Evolutionary conservation across 2,113 vertebrate genomes (phyloP).

Genomic region (Cyrtonyx montezumae): DNA sequence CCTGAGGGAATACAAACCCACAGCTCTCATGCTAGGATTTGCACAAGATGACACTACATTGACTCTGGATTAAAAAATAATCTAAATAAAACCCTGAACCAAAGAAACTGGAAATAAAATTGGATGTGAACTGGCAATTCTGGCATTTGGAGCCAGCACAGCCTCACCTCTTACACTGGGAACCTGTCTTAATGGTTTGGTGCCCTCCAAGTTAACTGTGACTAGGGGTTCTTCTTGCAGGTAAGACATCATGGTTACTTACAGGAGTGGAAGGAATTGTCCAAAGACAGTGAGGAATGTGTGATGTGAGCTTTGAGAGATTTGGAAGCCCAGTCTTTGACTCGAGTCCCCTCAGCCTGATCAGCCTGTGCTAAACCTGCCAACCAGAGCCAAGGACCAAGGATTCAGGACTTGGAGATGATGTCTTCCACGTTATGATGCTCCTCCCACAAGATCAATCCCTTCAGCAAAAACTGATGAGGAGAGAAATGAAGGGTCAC

Average conservation of each 20-base stretch:
- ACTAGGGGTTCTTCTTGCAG: neutral
- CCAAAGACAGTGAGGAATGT: neutral
- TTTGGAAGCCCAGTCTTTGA: neutral
- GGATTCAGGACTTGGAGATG: neutral
- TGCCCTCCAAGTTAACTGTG: neutral
- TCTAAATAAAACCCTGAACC: neutral
- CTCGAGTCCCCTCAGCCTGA: neutral
- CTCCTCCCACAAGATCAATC: neutral
- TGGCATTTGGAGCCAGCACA: neutral
- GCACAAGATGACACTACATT: neutral
- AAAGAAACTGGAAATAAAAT: neutral
- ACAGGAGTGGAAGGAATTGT: accelerated
- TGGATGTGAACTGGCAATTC: neutral
- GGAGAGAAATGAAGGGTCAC: neutral
- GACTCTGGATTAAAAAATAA: neutral
- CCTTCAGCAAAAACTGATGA: neutral
- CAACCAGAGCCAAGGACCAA: neutral
- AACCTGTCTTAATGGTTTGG: neutral
- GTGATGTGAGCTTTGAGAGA: neutral
- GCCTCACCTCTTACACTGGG: neutral
- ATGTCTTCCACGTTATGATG: accelerated
- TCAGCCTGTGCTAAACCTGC: neutral
- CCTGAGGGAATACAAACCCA: neutral
- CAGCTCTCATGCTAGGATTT: slow-evolving; percentile 7
- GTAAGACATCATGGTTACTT: neutral